These are phyloP conservation scores for Malurus splendens DNA, from an alignment of 2,797 vertebrate genomes.

Conservation along the genomic window DNA sequence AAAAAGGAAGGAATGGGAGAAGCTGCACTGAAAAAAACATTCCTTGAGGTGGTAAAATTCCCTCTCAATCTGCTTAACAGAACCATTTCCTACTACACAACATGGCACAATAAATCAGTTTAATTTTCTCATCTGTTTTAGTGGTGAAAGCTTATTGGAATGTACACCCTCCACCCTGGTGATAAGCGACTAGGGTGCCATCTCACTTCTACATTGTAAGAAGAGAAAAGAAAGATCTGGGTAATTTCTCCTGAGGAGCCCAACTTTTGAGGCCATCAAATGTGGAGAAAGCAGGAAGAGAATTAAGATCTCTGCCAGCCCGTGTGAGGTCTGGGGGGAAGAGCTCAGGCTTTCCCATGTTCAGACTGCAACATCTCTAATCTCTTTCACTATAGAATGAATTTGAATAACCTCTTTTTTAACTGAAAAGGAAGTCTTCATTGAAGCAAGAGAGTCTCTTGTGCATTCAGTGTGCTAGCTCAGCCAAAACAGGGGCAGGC, in stretches of 20 bases:
- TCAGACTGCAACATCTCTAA: background rate
- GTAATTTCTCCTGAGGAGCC: background rate
- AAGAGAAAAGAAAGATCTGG: background rate
- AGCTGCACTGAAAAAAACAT: background rate
- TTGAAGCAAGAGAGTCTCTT: background rate
- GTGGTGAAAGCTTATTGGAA: background rate
- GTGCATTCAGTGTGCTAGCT: background rate
- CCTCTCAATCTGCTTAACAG: background rate
- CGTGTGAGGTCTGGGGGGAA: background rate
- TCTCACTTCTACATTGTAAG: background rate
- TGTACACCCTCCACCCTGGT: accelerated
- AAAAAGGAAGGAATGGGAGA: background rate
- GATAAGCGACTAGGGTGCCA: accelerated
- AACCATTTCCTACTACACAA: background rate
- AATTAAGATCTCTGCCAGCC: background rate
- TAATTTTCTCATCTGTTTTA: background rate
- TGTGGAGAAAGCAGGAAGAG: background rate
- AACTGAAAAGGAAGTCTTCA: background rate
- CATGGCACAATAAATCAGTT: background rate
- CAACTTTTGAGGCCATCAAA: background rate
- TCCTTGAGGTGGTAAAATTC: background rate
- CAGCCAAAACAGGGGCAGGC: accelerated
- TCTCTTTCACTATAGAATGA: background rate
- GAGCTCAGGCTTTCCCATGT: background rate
- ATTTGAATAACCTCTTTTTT: background rate